These are phyloP conservation scores for Crocuta crocuta DNA, from an alignment of 2,113 vertebrate genomes.

Conservation along the genomic window DNA sequence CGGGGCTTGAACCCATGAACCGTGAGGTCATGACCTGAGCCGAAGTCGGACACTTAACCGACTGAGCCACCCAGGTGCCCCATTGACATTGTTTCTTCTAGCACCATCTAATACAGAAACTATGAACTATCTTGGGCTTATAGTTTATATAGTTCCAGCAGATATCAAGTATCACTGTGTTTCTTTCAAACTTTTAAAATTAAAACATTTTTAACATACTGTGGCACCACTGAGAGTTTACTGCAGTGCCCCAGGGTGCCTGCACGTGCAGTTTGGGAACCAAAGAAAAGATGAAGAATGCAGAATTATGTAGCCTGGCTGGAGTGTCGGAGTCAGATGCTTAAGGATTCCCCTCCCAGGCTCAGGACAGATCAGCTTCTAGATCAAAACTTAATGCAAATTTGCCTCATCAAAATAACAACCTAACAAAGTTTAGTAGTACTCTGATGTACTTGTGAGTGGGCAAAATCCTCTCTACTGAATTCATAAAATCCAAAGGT, in stretches of 20 bases:
- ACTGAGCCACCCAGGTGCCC: too few species aligned
- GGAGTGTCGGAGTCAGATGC: background rate
- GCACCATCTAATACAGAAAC: background rate
- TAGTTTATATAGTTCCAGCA: background rate
- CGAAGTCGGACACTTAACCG: too few species aligned
- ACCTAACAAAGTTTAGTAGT: background rate
- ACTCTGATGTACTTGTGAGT: background rate
- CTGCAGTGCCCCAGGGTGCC: accelerated
- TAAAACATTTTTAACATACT: background rate
- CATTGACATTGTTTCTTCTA: background rate
- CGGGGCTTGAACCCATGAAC: too few species aligned
- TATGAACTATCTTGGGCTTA: background rate
- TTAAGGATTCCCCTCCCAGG: accelerated
- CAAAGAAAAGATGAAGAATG: background rate
- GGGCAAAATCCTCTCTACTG: background rate
- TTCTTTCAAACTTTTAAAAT: conserved; percentile 14
- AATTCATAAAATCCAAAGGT: background rate
- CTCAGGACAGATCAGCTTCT: background rate
- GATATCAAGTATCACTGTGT: background rate
- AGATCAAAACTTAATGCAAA: background rate
- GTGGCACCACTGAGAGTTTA: background rate
- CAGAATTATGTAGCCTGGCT: background rate
- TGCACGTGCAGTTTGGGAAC: background rate
- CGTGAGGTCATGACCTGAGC: too few species aligned
- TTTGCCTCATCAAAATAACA: background rate